Evolutionary conservation across 2,888 invertebrate genomes (phyloP).

Genomic region (Vandiemenella viatica): DNA sequence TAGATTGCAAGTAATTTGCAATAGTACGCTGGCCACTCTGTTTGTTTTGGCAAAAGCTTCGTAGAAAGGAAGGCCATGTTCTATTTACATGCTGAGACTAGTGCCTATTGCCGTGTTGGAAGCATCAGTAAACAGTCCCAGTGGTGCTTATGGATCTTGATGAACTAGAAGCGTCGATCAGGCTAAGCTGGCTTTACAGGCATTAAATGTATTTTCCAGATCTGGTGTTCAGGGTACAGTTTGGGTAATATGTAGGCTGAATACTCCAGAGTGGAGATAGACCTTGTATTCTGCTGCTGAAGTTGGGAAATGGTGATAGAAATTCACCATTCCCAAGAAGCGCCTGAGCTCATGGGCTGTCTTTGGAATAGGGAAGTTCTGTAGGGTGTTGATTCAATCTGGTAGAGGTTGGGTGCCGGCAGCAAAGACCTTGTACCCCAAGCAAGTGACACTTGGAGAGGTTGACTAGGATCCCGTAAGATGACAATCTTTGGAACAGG

Average conservation of each 20-base stretch:
- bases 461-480: neutral
- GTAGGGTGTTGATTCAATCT: neutral
- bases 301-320: slow-evolving; percentile 1
- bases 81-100: neutral
- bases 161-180: neutral
- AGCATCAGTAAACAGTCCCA: neutral
- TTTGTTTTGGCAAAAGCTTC: neutral
- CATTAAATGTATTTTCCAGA: neutral
- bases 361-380: slow-evolving; percentile 6
- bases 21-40: neutral
- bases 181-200: neutral
- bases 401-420: neutral
- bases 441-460: neutral
- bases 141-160: neutral
- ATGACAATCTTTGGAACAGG: neutral
- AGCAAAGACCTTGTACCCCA: slow-evolving; percentile 7
- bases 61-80: neutral
- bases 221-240: neutral
- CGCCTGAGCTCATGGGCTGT: slow-evolving; percentile 1
- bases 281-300: neutral
- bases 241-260: neutral
- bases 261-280: neutral
- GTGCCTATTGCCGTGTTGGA: neutral
- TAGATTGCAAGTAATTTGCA: neutral
- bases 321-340: slow-evolving; percentile 8